Percentiles rank a stretch among this genome's conserved stretches.
phyloP scores from a whole-genome alignment of 2,113 vertebrate genomes.

The Macrotis lagotis region DNA sequence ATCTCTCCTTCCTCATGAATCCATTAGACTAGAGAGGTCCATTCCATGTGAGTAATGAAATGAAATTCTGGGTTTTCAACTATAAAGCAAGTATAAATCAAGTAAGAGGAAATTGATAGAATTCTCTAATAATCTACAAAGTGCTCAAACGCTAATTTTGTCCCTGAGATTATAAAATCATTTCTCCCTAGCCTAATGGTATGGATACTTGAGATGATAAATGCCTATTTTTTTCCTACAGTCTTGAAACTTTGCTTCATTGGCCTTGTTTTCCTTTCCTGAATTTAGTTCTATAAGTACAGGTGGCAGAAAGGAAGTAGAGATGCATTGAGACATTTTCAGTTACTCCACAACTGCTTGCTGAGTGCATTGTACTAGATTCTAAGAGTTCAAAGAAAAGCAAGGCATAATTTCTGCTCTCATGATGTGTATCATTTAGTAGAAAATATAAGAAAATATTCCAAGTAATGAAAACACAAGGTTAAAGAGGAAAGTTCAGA shows the following conservation, averaged over 20 bases:
- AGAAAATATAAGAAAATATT: background rate
- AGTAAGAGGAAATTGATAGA: background rate
- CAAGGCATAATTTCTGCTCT: background rate
- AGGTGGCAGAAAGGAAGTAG: background rate
- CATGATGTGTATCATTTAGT: background rate
- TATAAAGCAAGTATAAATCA: background rate
- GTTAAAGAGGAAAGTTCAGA: background rate
- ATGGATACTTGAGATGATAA: background rate
- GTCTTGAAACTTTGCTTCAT: background rate
- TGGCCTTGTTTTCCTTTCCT: background rate
- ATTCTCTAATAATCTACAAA: background rate
- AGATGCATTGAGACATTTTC: background rate
- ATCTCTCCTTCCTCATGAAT: background rate
- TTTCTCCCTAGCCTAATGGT: background rate
- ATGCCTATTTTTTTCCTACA: background rate
- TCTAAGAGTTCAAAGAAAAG: background rate
- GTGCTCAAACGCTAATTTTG: background rate
- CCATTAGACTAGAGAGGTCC: background rate
- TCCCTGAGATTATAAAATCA: background rate
- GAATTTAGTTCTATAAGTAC: background rate
- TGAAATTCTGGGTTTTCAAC: background rate
- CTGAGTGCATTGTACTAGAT: background rate
- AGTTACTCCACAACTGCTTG: background rate
- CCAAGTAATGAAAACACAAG: background rate
- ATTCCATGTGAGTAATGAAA: background rate